Base-by-base conservation (phyloP, 2,797 vertebrate genomes). In the Aquila chrysaetos region DNA sequence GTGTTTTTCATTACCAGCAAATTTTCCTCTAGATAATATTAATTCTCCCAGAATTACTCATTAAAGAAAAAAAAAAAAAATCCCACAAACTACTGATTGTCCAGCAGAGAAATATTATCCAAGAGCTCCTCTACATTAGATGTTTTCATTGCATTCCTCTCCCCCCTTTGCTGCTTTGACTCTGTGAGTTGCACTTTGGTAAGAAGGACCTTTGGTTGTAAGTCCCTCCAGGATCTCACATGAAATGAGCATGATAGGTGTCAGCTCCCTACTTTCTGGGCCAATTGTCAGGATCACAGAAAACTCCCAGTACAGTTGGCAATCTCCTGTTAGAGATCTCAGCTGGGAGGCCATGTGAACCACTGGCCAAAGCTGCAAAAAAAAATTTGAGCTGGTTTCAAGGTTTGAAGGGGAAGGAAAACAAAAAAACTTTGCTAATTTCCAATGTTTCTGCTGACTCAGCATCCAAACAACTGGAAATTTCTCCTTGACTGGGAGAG, bases 391-490 rank as follows among this genome's bases (percentile, higher is more conserved):
- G 44, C 48, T 3, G 0, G 2, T 97, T 96, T 95, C 93, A 94
- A 75, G 53, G 65, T 90, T 90, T 0, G 0, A 84, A 88, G 65
- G 72, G 85, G 75, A 95, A 94, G 39, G 18, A 92, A 92, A 91
- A 76, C 3, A 86, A 67, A 86, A 59, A 51, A 22, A 23, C 12
- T 28, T 43, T 53, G 37, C 46, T 88, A 73, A 90, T 69, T 61
- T 82, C 46, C 69, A 85, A 24, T 15, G 0, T 88, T 95, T 94
- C 81, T 94, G 92, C 68, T 94, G 96, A 95, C 72, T 95, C 96
- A 96, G 75, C 81, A 87, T 77, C 43, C 59, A 91, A 90, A 84
- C 79, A 90, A 95, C 82, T 92, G 85, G 85, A 97, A 92, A 75
- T 69, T 88, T 96, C 92, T 91, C 74, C 69, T 94, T 86, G 79